Conservation (phyloP, 92 coral and sea anemone genomes). For the Parazoanthus swiftii region DNA sequence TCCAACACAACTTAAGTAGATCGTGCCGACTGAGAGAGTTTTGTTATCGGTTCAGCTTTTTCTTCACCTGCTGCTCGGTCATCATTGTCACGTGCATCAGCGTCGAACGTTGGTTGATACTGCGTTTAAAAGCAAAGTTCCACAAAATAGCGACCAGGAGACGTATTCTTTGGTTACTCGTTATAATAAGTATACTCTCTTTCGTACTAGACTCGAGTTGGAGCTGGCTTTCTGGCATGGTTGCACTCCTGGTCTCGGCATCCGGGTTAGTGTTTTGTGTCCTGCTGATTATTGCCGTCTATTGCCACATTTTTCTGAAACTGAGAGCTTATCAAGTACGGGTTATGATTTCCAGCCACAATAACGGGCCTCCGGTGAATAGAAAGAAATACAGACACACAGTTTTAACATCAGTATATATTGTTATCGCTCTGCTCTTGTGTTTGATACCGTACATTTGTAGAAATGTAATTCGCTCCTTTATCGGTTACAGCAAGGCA, state of each 20-base stretch:
- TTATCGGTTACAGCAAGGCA: constrained; percentile 10
- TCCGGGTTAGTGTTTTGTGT: constrained; percentile 18
- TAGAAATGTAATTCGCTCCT: constrained; percentile 27
- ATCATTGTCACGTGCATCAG: constrained; percentile 16
- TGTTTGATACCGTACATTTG: constrained; percentile 24
- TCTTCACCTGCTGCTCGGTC: constrained; percentile 18
- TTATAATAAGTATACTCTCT: background rate
- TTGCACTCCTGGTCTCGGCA: background rate
- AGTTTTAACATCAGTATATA: constrained; percentile 29
- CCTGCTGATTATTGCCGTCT: background rate
- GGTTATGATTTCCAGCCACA: background rate
- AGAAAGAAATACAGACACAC: constrained; percentile 8
- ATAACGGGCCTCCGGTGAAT: background rate
- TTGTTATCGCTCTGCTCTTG: background rate
- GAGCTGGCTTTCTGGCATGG: constrained; percentile 25
- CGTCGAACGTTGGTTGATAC: constrained; percentile 26
- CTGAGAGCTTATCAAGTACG: background rate
- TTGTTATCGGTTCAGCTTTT: constrained; percentile 26
- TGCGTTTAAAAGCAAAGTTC: constrained; percentile 19
- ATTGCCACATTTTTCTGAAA: background rate
- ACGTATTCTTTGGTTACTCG: background rate
- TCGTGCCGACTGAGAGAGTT: constrained; percentile 33
- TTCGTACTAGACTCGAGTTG: constrained; percentile 23
- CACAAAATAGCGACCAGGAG: background rate
- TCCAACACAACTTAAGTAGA: background rate